Conservation (phyloP, 2,797 vertebrate species). For the Halcyon chelicuti region DNA sequence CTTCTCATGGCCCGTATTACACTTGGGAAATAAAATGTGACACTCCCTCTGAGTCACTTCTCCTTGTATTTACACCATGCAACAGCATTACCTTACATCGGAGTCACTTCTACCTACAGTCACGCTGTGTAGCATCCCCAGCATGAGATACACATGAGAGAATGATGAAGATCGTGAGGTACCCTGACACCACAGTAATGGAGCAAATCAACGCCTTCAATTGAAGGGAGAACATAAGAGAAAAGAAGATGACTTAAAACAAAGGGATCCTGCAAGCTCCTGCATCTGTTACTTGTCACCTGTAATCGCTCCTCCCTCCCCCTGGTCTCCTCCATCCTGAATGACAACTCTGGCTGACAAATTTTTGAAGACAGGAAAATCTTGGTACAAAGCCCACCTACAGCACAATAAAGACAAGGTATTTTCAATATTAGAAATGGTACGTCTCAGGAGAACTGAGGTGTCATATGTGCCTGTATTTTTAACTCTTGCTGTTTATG, state of each 20-base stretch:
- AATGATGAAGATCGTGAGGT: fast-evolving
- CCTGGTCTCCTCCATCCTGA: fast-evolving
- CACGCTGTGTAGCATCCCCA: not conserved
- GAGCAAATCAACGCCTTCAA: not conserved
- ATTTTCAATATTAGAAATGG: not conserved
- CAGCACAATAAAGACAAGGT: fast-evolving
- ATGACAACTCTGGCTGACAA: not conserved
- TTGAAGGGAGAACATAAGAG: not conserved
- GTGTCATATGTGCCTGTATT: not conserved
- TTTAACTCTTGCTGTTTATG: not conserved
- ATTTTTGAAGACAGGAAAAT: not conserved
- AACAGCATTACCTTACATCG: not conserved
- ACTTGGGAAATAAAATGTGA: not conserved
- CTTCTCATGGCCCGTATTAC: not conserved
- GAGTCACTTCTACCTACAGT: not conserved
- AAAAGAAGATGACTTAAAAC: not conserved
- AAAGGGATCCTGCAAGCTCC: not conserved
- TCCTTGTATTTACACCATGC: not conserved
- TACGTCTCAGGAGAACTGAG: not conserved
- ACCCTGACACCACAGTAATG: not conserved
- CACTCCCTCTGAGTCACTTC: not conserved
- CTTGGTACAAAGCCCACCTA: not conserved
- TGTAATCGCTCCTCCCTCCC: not conserved
- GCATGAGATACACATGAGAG: fast-evolving
- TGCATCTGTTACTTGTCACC: not conserved